Conservation (phyloP, 2,888 invertebrate genomes). For the Parelbella ahira region DNA sequence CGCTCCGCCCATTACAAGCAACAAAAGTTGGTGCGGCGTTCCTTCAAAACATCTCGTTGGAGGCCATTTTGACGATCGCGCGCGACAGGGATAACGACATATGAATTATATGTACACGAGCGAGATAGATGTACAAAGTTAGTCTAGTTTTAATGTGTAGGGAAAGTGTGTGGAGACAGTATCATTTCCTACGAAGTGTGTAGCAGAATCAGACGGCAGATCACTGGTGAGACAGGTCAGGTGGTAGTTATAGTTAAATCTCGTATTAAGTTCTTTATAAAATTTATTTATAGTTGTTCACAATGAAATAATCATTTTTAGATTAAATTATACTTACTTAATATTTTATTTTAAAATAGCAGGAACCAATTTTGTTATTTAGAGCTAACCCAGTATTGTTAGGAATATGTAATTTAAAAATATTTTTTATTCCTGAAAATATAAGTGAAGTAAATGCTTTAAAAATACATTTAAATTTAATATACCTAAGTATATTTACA, state of each 20-base stretch:
- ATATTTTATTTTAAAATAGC: no score
- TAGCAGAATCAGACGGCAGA: conserved; percentile 29
- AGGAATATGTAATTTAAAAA: no score
- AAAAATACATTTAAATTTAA: no score
- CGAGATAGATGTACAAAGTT: conserved; percentile 78
- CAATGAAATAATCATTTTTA: no score
- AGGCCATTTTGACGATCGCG: conserved; percentile 79
- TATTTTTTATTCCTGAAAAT: no score
- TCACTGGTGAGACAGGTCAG: conserved; percentile 29
- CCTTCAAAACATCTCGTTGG: conserved; percentile 81
- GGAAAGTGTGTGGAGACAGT: conserved; percentile 57
- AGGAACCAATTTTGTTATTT: no score
- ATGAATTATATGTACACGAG: conserved; percentile 65
- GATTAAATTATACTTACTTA: no score
- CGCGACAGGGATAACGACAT: conserved; percentile 59
- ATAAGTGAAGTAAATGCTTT: no score
- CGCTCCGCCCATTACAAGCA: conserved; percentile 79
- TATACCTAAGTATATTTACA: no score
- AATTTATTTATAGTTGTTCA: no score
- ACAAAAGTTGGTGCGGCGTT: conserved; percentile 79
- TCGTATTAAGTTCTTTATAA: neutral
- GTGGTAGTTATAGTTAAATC: conserved; percentile 6
- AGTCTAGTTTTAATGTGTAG: conserved; percentile 72
- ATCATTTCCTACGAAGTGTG: conserved; percentile 42
- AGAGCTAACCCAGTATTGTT: no score